phyloP scores from a whole-genome alignment of 2,888 invertebrate genomes.

The Baronia brevicornis region DNA sequence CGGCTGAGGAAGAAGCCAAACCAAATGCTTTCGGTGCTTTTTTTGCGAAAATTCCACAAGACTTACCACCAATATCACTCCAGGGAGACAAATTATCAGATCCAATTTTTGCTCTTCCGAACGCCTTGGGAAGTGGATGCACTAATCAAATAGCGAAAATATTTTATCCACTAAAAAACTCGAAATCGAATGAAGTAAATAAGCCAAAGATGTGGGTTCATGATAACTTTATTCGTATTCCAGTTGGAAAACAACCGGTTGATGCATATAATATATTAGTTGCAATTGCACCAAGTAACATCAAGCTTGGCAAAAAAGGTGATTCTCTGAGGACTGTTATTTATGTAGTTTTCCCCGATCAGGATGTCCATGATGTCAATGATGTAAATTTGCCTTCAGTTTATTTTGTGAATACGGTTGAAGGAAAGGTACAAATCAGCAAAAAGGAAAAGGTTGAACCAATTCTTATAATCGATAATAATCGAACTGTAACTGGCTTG shows the following conservation, averaged over 20 bases:
- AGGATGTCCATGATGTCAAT: constrained; percentile 23
- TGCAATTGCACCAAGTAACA: constrained; percentile 46
- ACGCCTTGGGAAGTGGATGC: constrained; percentile 29
- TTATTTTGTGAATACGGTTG: constrained; percentile 44
- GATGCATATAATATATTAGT: constrained; percentile 52
- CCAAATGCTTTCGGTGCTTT: constrained; percentile 30
- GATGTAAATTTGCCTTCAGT: constrained; percentile 40
- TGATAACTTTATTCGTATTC: constrained; percentile 38
- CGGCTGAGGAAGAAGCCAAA: constrained; percentile 32
- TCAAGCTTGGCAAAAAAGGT: constrained; percentile 31
- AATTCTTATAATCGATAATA: constrained; percentile 47
- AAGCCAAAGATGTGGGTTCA: constrained; percentile 13
- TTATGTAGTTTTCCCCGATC: constrained; percentile 50
- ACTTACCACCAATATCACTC: constrained; percentile 18
- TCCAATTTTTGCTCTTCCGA: constrained; percentile 24
- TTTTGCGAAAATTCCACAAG: constrained; percentile 43
- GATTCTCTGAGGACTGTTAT: constrained; percentile 35
- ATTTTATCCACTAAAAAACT: constrained; percentile 24
- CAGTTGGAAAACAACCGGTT: constrained; percentile 39
- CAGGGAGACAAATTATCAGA: constrained; percentile 27
- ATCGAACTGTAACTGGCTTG: constrained; percentile 54
- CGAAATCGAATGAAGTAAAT: constrained; percentile 14
- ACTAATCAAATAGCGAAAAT: constrained; percentile 44
- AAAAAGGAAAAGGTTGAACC: constrained; percentile 35
- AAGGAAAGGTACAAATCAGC: constrained; percentile 18